Evolutionary conservation across 2,888 invertebrate species (phyloP).

Genomic region (Gonocerus acuteangulatus): DNA sequence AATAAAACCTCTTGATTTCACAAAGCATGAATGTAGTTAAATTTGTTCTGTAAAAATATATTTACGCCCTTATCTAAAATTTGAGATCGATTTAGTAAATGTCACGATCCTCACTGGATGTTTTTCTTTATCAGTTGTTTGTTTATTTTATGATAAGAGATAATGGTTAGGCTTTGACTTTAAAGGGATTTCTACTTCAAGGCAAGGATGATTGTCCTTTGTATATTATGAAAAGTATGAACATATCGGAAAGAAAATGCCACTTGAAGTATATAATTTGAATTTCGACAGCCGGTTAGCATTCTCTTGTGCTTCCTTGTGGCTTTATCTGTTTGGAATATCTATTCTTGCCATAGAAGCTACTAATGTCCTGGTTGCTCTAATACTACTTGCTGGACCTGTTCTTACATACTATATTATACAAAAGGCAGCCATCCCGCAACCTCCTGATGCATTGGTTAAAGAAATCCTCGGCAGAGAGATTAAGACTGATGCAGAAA

Average conservation of each 20-base stretch:
- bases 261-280: conserved; percentile 4
- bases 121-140: too few relatives aligned
- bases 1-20: too few relatives aligned
- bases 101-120: too few relatives aligned
- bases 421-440: conserved; percentile 31
- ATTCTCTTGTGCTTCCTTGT: conserved; percentile 23
- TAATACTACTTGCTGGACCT: conserved; percentile 26
- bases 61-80: too few relatives aligned
- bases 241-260: conserved; percentile 7
- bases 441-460: conserved; percentile 5
- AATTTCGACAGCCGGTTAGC: conserved; percentile 5
- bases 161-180: too few relatives aligned
- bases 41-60: too few relatives aligned
- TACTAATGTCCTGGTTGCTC: conserved; percentile 24
- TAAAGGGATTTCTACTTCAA: too few relatives aligned
- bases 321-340: conserved; percentile 26
- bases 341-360: conserved; percentile 33
- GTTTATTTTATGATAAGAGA: too few relatives aligned
- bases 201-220: too few relatives aligned
- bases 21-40: too few relatives aligned
- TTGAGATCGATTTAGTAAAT: too few relatives aligned
- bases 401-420: conserved; percentile 30
- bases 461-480: conserved; percentile 27
- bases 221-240: too few relatives aligned
- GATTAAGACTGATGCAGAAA: not conserved